Evolutionary conservation across 2,113 vertebrate species (phyloP).

Genomic region (Mohoua ochrocephala): DNA sequence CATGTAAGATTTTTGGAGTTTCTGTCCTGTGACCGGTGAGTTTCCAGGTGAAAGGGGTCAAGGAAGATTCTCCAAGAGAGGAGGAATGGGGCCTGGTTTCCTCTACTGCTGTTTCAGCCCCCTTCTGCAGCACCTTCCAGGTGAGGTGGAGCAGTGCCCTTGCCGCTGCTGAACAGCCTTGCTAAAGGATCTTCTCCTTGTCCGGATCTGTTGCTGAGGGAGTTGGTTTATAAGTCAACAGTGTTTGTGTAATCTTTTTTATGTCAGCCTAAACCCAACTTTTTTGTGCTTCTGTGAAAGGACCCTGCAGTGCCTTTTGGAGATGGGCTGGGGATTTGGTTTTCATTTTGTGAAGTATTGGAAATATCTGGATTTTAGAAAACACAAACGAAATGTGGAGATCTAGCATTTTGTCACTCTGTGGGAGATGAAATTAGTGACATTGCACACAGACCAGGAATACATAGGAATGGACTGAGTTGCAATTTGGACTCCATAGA

Average conservation of each 20-base stretch:
- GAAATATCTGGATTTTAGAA: background rate
- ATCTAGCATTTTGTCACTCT: accelerated
- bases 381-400: background rate
- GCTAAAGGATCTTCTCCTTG: background rate
- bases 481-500: background rate
- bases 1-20: background rate
- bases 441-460: background rate
- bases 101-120: background rate
- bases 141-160: background rate
- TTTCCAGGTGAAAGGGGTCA: background rate
- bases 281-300: background rate
- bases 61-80: background rate
- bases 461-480: background rate
- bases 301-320: background rate
- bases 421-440: background rate
- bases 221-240: background rate
- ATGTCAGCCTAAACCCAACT: background rate
- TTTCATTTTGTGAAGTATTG: background rate
- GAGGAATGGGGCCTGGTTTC: background rate
- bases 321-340: background rate
- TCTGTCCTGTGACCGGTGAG: background rate
- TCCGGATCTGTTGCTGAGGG: background rate
- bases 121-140: background rate
- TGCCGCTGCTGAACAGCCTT: background rate
- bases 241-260: background rate